Conservation (phyloP, 1,140 invertebrate species). For the Ceratosolen solmsi region DNA sequence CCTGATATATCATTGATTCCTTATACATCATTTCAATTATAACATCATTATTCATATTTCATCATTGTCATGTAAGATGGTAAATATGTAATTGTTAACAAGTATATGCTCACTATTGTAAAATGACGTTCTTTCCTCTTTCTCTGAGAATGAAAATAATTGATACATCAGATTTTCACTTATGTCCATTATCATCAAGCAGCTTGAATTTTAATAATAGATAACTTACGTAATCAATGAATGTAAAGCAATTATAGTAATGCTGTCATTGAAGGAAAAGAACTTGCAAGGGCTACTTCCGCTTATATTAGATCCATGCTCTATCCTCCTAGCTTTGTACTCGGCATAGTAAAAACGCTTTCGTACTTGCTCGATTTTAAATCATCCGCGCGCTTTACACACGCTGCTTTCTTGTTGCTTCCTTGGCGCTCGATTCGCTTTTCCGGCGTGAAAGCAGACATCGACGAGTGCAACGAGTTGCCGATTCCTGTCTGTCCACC, state of each 20-base stretch:
- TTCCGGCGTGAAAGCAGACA: conserved; percentile 72
- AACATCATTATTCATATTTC: neutral
- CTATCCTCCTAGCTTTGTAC: conserved; percentile 2
- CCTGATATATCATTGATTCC: too few species aligned
- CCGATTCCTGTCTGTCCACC: conserved; percentile 69
- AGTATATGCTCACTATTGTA: neutral
- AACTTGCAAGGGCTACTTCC: neutral
- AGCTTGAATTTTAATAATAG: neutral
- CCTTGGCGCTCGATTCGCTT: conserved; percentile 33
- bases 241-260: neutral
- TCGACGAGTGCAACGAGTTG: conserved; percentile 78
- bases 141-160: conserved; percentile 15
- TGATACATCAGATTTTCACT: neutral
- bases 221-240: neutral
- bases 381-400: conserved; percentile 31
- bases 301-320: neutral
- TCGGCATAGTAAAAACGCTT: neutral
- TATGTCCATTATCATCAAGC: neutral
- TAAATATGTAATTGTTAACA: too few species aligned
- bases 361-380: conserved; percentile 46
- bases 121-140: neutral
- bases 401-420: conserved; percentile 45
- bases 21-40: too few species aligned
- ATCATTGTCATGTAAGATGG: too few species aligned
- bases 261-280: neutral